Base-by-base conservation (phyloP, 2,888 invertebrate species). In the Eubasilissa splendida region DNA sequence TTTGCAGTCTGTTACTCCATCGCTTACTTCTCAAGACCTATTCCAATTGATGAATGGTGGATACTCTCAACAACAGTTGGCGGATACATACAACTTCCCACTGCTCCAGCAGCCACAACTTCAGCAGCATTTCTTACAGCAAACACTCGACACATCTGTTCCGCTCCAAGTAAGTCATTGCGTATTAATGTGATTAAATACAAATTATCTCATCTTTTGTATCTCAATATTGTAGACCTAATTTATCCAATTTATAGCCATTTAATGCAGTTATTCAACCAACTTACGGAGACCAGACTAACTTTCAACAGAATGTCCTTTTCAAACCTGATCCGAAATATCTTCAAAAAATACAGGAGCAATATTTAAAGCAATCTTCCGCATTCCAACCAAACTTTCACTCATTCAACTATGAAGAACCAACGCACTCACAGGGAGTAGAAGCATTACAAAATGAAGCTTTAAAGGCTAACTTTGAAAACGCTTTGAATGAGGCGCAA, bases 241-340 rank as follows among this genome's bases (percentile, higher is more conserved):
- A 4, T 79, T 59, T 65, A 73, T 78, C 42, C 42, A 42, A 10
- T 10, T 82, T 87, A 12, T 85, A 88, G 87, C 86, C 87, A 31
- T 87, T 86, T 81, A 86, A 85, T 80, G 86, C 85, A 11, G 56
- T 83, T 12, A 80, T 88, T 33, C 89, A 89, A 82, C 85, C 87
- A 12, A 82, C 84, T 4, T 81, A 83, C 14, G 88, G 88, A 66
- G 86, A 88, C 10, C 58, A n/a, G 7, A 31, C 66, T 50, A 74
- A 74, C 52, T 22, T 88, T 10, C 86, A 89, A 80, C 89, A 89
- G 3, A 88, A 87, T 82, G 87, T 88, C 11, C 86, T 92, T 8
- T 92, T 91, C 84, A 91, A 92, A 85, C 89, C 91, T 10, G 91
- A 91, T 84, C 89, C 89, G n/a, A 85, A 87, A 83, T 91, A 88